Evolutionary conservation across 2,113 vertebrate species (phyloP), one percentile per base, ranked within the genome.

Genomic region (Anarhynchus alexandrinus): DNA sequence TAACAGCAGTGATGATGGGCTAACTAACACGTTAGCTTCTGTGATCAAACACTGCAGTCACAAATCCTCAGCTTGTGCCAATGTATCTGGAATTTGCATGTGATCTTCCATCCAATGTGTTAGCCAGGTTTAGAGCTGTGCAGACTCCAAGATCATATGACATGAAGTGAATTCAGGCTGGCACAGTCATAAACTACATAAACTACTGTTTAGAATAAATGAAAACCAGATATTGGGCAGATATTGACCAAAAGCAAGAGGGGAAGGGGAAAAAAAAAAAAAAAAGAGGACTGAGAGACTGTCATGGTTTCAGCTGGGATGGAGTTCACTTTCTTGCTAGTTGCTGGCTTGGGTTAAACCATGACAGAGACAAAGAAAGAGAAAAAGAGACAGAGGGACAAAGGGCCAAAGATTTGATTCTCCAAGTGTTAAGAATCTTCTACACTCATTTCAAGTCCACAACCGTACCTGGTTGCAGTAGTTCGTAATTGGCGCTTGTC

Each of bases 191-290:
- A 52, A 94, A 38, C 29, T 47, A 62, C 52, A 78, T 27, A 64
- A 97, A 67, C 57, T 89, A 91, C 65, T 87, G n/a, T 86, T 91
- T 7, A 71, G 65, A 22, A 82, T 21, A 91, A 95, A 85, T 54
- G 17, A 83, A 93, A 89, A 79, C 15, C 49, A 90, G 36, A 74
- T 64, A 82, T 6, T 45, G 30, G 14, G 29, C 52, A 82, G 32
- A 61, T 65, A 65, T 3, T 61, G 32, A 70, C 9, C 59, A 89
- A 86, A 91, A 54, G 27, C 7, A 38, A 25, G 5, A 5, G 6
- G 2, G 5, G 7, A 34, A 36, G 23, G 62, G 4, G 16, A 74
- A 42, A 42, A 42, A 42, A 42, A 42, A 42, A 42, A 42, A 40
- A 40, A 40, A 40, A 40, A 42, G 40, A 42, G 18, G 9, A 74